phyloP scores from a whole-genome alignment of 92 coral and sea anemone genomes.

The Pocillopora grandis region DNA sequence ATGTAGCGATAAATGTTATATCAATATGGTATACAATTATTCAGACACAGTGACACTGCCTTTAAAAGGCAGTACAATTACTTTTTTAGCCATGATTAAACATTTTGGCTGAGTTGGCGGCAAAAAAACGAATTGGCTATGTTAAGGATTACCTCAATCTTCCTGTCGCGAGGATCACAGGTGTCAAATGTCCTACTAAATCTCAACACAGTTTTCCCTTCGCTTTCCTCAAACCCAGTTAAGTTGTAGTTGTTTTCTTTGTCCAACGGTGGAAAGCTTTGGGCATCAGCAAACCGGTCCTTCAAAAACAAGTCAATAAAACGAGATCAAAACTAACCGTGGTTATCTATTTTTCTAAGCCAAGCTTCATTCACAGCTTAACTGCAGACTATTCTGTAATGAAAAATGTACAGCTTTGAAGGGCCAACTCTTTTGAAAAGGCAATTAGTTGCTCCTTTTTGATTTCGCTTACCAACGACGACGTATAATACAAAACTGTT shows the following conservation, averaged over 20 bases:
- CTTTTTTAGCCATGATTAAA: background rate
- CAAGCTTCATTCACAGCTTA: too few relatives aligned
- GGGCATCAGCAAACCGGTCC: constrained; percentile 3
- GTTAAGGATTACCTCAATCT: background rate
- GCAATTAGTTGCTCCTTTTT: too few relatives aligned
- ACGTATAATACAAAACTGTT: too few relatives aligned
- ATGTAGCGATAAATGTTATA: too few relatives aligned
- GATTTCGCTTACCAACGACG: too few relatives aligned
- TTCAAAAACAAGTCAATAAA: background rate
- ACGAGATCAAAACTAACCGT: background rate
- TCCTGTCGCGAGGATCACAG: constrained; percentile 15
- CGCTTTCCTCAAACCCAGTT: constrained; percentile 12
- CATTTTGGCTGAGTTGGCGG: background rate
- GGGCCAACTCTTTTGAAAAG: too few relatives aligned
- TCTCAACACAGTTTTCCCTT: constrained; percentile 13
- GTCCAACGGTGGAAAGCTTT: background rate
- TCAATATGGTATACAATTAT: too few relatives aligned
- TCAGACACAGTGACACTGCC: too few relatives aligned
- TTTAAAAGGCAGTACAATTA: too few relatives aligned
- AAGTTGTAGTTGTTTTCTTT: background rate
- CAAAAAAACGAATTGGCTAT: background rate
- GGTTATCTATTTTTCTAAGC: too few relatives aligned
- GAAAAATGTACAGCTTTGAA: too few relatives aligned
- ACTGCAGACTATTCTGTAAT: too few relatives aligned
- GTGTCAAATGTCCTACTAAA: constrained; percentile 20